phyloP scores from a whole-genome alignment of 2,113 vertebrate genomes.

The Brevimyrus niger region DNA sequence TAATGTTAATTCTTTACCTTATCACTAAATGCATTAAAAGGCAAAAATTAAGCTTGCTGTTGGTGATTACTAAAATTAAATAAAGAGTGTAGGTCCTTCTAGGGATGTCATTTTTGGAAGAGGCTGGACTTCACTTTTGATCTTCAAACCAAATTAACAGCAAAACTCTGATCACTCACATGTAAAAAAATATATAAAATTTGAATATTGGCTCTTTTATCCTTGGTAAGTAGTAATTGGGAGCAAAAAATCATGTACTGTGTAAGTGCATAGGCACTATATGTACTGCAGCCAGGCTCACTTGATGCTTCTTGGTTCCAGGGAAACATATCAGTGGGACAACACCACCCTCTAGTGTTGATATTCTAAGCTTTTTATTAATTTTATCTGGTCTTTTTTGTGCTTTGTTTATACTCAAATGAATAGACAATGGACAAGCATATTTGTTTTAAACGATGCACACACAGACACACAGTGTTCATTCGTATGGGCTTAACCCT shows the following conservation, averaged over 20 bases:
- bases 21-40: background rate
- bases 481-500: background rate
- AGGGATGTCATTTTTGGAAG: background rate
- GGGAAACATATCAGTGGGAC: background rate
- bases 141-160: background rate
- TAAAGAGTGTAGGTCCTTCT: background rate
- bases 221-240: background rate
- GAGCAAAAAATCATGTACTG: background rate
- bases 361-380: background rate
- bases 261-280: background rate
- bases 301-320: background rate
- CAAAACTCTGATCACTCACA: background rate
- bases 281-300: background rate
- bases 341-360: constrained; percentile 11
- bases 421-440: background rate
- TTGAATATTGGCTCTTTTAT: background rate
- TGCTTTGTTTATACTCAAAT: background rate
- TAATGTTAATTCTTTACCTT: background rate
- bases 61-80: background rate
- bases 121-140: background rate
- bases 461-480: background rate
- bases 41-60: background rate
- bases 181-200: background rate
- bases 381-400: background rate
- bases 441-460: background rate